Base-by-base conservation (phyloP, 2,888 invertebrate species). In the Chloromyia formosa region DNA sequence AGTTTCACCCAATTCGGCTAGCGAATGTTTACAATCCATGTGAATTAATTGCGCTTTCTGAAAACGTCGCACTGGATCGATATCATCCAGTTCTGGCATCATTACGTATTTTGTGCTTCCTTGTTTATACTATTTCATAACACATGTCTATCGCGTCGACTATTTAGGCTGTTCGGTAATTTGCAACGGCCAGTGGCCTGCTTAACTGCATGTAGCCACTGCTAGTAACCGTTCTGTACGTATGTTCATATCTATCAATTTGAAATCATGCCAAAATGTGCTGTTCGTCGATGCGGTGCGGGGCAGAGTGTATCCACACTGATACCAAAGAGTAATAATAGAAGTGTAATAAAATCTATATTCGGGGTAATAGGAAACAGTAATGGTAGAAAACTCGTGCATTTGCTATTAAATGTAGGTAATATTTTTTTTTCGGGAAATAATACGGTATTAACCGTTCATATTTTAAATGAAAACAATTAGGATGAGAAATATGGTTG, bases 121-220 rank as follows among this genome's bases (percentile, higher is more conserved):
- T 54, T 69, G 69, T 54, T 54, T 69, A 53, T 66, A 22, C 66
- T 66, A 66, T 66, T 45, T 35, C 49, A 49, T 66, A 66, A 66
- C 23, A 18, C 12, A 4, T 58, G 56, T 58, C 16, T 58, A 20
- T 58, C 56, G 18, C 20, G 7, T 58, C 18, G 56, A 18, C 1
- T 5, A 22, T 58, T 58, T 56, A 56, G 10, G 22, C 16, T 56
- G 18, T 2, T 20, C 16, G 16, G 10, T 10, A 18, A 9, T 56
- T 56, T 56, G 56, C 56, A 49, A n/a, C 16, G 49, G 49, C 49
- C 12, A 49, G 49, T 49, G 49, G 49, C 49, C 49, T 49, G 49
- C 49, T 10, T 12, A 12, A 49, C 49, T 49, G 49, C 49, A 35
- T 7, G 2, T 35, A 5, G 3, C 5, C 49, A 12, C 49, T n/a